Evolutionary conservation across 2,888 invertebrate species (phyloP).

Genomic region (Thysanoteuthis rhombus): DNA sequence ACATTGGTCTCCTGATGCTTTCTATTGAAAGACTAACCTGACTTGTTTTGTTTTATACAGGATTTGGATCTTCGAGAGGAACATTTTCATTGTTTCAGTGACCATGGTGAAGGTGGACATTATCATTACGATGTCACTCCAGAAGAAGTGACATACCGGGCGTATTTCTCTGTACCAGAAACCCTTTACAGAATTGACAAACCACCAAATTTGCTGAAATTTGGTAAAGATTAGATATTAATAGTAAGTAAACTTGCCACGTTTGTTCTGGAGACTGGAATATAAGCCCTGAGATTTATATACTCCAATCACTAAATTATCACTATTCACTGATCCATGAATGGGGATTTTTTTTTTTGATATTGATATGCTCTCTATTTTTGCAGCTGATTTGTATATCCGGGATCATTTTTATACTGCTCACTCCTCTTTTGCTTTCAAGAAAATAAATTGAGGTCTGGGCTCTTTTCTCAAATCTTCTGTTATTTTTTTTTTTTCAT

Average conservation of each 20-base stretch:
- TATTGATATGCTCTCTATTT: too few species aligned
- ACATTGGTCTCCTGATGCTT: too few species aligned
- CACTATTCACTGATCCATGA: too few species aligned
- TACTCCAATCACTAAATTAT: too few species aligned
- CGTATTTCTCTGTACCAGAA: slow-evolving; percentile 82
- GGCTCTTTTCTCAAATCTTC: background rate
- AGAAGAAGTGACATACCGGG: slow-evolving; percentile 85
- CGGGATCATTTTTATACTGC: too few species aligned
- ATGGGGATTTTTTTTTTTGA: too few species aligned
- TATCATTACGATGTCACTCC: slow-evolving; percentile 97
- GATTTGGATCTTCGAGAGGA: slow-evolving; percentile 90
- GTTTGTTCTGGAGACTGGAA: too few species aligned
- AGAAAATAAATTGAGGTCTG: background rate
- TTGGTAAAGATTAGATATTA: slow-evolving; percentile 28
- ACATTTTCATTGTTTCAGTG: slow-evolving; percentile 91
- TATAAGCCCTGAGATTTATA: too few species aligned
- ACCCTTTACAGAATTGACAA: slow-evolving; percentile 70
- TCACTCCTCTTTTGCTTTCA: too few species aligned
- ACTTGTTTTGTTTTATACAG: slow-evolving; percentile 69
- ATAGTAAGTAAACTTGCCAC: too few species aligned
- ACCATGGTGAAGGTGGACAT: slow-evolving; percentile 77
- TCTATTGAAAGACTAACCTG: background rate
- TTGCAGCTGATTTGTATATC: too few species aligned
- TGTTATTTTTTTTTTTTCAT: background rate
- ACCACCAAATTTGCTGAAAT: slow-evolving; percentile 38